Percentiles rank a stretch among this genome's conserved stretches.
These are phyloP conservation scores for Tachystola acroxantha DNA, from an alignment of 2,888 invertebrate species.

Conservation along the genomic window DNA sequence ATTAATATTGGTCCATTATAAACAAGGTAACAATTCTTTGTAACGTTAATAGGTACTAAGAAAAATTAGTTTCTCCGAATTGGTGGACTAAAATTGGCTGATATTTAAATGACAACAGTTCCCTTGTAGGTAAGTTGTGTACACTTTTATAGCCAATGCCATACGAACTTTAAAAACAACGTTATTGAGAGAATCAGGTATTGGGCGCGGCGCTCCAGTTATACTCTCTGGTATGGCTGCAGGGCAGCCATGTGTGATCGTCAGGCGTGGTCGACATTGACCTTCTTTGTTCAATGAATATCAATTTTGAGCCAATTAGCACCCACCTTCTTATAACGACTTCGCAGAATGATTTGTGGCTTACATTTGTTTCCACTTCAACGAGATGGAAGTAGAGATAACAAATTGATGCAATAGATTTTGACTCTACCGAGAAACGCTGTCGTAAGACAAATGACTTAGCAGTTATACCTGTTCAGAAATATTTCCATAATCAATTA, in stretches of 20 bases:
- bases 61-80: too few relatives aligned
- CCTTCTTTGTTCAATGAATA: slow-evolving; percentile 33
- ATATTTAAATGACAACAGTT: too few relatives aligned
- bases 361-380: neutral
- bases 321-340: slow-evolving; percentile 10
- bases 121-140: too few relatives aligned
- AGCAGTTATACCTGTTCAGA: too few relatives aligned
- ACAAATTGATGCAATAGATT: neutral
- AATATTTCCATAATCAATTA: too few relatives aligned
- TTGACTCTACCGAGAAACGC: too few relatives aligned
- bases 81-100: too few relatives aligned
- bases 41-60: too few relatives aligned
- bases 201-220: slow-evolving; percentile 7
- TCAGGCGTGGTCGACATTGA: slow-evolving; percentile 37
- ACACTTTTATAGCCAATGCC: neutral
- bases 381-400: neutral
- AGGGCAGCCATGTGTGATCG: slow-evolving; percentile 15
- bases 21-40: too few relatives aligned
- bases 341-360: neutral
- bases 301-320: slow-evolving; percentile 35
- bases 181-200: neutral
- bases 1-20: too few relatives aligned
- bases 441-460: too few relatives aligned
- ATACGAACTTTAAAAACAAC: neutral
- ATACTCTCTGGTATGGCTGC: neutral